A percentile compares a stretch with the other conserved stretches of the same genome.
These are phyloP conservation scores for Ormyrus rosae DNA, from an alignment of 2,888 invertebrate species.

Conservation along the genomic window DNA sequence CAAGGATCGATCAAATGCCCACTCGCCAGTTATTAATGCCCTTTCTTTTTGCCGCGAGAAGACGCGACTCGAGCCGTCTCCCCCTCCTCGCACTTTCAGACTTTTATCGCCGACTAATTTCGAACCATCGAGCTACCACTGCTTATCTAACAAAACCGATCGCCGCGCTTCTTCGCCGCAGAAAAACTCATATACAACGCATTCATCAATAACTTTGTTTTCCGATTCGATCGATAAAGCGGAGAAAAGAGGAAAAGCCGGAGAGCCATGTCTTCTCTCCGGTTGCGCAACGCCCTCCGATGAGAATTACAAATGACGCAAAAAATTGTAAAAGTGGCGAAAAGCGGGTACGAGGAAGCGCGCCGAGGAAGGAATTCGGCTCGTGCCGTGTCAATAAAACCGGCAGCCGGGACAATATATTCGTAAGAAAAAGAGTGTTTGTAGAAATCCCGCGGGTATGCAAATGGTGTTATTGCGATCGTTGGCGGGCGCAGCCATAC, in stretches of 20 bases:
- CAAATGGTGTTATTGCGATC: slow-evolving; percentile 47
- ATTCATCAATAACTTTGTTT: slow-evolving; percentile 36
- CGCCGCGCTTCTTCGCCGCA: neutral
- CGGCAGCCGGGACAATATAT: slow-evolving; percentile 9
- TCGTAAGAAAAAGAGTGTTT: slow-evolving; percentile 28
- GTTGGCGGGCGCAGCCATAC: neutral
- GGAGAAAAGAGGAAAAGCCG: neutral
- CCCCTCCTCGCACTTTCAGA: neutral
- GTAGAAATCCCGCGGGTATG: slow-evolving; percentile 32
- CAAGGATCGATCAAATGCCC: slow-evolving; percentile 56
- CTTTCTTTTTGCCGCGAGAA: slow-evolving; percentile 30
- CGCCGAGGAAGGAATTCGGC: neutral
- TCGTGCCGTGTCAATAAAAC: slow-evolving; percentile 20
- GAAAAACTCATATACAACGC: slow-evolving; percentile 13
- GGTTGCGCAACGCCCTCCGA: too few relatives aligned
- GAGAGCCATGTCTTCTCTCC: neutral
- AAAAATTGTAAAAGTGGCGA: neutral
- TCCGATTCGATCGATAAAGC: slow-evolving; percentile 1
- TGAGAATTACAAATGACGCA: too few relatives aligned
- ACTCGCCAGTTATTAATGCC: slow-evolving; percentile 58
- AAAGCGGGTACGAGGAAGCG: neutral
- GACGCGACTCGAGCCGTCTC: neutral
- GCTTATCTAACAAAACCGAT: slow-evolving; percentile 12
- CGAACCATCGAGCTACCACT: neutral
- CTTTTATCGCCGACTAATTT: slow-evolving; percentile 33